Conservation (phyloP, 2,113 vertebrate genomes). For the Hippocampus zosterae region DNA sequence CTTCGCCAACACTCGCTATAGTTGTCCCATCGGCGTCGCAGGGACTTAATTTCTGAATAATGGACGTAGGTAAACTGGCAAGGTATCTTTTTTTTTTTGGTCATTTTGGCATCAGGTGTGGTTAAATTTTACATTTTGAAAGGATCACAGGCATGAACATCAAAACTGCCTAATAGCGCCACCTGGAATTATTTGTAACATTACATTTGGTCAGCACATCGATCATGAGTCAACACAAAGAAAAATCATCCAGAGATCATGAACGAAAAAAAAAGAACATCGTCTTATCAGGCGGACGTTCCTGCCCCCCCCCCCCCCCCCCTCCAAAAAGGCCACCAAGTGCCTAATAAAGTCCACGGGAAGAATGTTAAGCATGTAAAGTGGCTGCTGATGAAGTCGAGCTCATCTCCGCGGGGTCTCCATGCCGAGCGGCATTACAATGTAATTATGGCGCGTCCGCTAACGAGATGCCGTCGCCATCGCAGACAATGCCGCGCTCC, state of each 20-base stretch:
- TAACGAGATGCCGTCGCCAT: not conserved
- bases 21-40: too few species aligned
- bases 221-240: not conserved
- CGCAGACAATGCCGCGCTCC: not conserved
- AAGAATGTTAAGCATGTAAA: not conserved
- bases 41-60: too few species aligned
- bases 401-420: not conserved
- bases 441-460: not conserved
- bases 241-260: not conserved
- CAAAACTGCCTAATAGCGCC: too few species aligned
- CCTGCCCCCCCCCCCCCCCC: not conserved
- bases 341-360: slow-evolving; percentile 5
- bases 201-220: not conserved
- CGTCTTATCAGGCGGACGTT: not conserved
- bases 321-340: not conserved
- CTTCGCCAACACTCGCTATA: too few species aligned
- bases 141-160: too few species aligned
- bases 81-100: too few species aligned
- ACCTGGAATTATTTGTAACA: too few species aligned
- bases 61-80: too few species aligned
- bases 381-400: slow-evolving; percentile 3
- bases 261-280: not conserved
- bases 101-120: too few species aligned
- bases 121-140: too few species aligned
- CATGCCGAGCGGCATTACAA: not conserved